Base-by-base conservation (phyloP, 1,140 invertebrate genomes). In the Brachionus koreanus region DNA sequence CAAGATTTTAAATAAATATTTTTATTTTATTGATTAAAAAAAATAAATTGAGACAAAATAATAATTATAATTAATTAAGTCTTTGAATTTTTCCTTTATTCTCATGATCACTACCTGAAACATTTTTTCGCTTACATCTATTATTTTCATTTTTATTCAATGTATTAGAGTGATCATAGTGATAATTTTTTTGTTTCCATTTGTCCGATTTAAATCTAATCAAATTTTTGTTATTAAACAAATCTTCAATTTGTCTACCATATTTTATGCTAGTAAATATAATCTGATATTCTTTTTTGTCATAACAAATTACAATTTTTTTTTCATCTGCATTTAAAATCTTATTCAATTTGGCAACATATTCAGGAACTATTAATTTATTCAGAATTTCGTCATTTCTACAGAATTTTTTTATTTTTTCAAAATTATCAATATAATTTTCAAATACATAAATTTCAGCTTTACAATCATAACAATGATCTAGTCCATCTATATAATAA, bases 401-500 rank as follows among this genome's bases (percentile, higher is more conserved):
- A 69, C 35, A 37, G n/a, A 69, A 39, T 6, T 19, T 9, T 39
- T n/a, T 23, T 33, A 69, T 6, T 43, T 33, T 35, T n/a, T 19
- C 10, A 43, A 69, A 69, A 39, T 39, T 69, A 39, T 69, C 29
- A 9, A 75, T 7, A 33, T 75, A 75, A 12, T 52, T 25, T 75
- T 75, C 42, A 49, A 75, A 49, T 3, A 75, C 43, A 33, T 13
- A 75, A 6, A 75, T 29, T 49, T 75, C 72, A n/a, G 72, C 72
- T 49, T 43, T 46, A 75, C 72, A 75, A 52, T 75, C 72, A 16
- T 75, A 75, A n/a, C 72, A 75, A 75, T 75, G 72, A 49, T 75
- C 72, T 9, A 75, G 43, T 19, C 72, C 72, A 49, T 75, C 43
- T 29, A 49, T 5, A 49, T 33, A 16, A 46, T 29, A 49, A 49